These are phyloP conservation scores for Agelaius tricolor DNA, from an alignment of 2,113 vertebrate genomes.

Conservation along the genomic window DNA sequence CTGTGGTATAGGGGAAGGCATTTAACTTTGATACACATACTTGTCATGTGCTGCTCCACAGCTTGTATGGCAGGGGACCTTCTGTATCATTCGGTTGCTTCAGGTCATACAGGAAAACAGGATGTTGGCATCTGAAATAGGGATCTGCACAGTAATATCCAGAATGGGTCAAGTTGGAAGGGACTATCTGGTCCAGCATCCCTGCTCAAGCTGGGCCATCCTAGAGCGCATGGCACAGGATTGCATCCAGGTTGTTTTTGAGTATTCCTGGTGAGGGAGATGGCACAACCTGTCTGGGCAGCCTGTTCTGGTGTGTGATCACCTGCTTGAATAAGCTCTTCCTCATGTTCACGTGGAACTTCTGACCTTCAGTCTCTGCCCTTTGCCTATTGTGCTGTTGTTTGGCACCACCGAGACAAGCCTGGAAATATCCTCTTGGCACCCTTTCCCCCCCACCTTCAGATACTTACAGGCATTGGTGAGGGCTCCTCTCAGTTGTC, in stretches of 20 bases:
- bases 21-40: background rate
- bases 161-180: background rate
- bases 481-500: background rate
- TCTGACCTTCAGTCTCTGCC: background rate
- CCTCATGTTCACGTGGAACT: background rate
- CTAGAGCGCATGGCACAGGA: background rate
- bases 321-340: background rate
- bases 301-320: background rate
- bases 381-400: background rate
- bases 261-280: background rate
- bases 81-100: background rate
- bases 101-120: background rate
- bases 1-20: background rate
- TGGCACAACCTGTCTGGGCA: background rate
- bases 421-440: background rate
- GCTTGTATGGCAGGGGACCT: background rate
- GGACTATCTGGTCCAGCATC: background rate
- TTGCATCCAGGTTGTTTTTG: background rate
- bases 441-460: background rate
- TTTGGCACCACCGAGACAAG: rapidly evolving
- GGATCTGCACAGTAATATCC: background rate
- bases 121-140: background rate
- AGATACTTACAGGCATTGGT: background rate
- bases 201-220: background rate
- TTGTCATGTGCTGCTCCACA: background rate